Evolutionary conservation across 2,888 invertebrate genomes (phyloP).

Genomic region (Xestia rhomboidea): DNA sequence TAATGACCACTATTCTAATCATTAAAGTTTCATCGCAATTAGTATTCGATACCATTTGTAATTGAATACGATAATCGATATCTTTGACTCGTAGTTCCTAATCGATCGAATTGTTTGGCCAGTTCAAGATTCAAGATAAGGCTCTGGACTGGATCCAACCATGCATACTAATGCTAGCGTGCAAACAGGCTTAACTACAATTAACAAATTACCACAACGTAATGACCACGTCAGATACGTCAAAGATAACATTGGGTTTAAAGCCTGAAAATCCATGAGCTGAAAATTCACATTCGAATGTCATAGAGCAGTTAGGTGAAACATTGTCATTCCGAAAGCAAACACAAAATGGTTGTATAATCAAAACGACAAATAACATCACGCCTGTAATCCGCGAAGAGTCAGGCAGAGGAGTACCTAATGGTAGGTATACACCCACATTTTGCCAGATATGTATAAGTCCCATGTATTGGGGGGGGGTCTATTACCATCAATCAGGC

Average conservation of each 20-base stretch:
- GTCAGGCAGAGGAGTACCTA: not conserved
- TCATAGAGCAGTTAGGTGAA: not conserved
- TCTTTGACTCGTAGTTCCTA: conserved; percentile 3
- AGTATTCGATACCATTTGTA: conserved; percentile 20
- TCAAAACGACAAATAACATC: not conserved
- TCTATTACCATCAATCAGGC: not conserved
- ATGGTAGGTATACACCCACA: not conserved
- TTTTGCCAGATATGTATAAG: not conserved
- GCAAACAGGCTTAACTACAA: conserved; percentile 40
- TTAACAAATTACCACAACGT: conserved; percentile 52
- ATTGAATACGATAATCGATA: conserved; percentile 24
- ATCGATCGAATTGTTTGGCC: conserved; percentile 22
- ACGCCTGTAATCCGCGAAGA: not conserved
- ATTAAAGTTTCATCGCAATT: conserved; percentile 33
- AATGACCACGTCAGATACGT: conserved; percentile 43
- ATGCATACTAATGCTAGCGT: conserved; percentile 50
- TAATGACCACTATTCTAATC: conserved; percentile 25
- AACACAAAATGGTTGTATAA: not conserved
- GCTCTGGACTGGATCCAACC: conserved; percentile 36
- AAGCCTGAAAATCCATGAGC: not conserved
- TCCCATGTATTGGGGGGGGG: not conserved
- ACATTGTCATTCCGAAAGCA: not conserved
- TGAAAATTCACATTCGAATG: not conserved
- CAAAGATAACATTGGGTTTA: conserved; percentile 36
- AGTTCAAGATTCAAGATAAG: conserved; percentile 43